Evolutionary conservation across 2,797 vertebrate genomes (phyloP).

Genomic region (Falco rusticolus): DNA sequence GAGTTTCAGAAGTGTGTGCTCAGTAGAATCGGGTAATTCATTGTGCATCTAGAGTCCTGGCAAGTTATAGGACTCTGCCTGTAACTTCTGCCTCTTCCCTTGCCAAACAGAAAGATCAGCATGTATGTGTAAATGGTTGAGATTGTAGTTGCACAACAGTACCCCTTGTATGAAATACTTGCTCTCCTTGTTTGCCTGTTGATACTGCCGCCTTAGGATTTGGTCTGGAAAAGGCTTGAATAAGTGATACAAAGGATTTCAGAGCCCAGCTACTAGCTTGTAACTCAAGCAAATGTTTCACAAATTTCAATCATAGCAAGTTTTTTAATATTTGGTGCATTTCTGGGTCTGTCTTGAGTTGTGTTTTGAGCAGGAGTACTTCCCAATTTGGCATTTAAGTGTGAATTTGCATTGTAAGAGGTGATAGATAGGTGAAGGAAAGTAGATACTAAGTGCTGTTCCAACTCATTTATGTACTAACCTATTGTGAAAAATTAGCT

Average conservation of each 20-base stretch:
- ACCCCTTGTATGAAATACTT: background rate
- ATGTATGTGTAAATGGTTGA: background rate
- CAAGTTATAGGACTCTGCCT: background rate
- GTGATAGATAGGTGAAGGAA: background rate
- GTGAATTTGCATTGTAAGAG: background rate
- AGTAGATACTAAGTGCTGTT: background rate
- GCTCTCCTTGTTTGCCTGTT: background rate
- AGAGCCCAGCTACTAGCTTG: background rate
- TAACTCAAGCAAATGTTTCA: background rate
- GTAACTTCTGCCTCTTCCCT: background rate
- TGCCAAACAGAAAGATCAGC: background rate
- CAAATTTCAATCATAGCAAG: background rate
- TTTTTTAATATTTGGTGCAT: background rate
- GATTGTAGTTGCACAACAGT: background rate
- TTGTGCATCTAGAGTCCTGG: background rate
- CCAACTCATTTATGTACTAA: background rate
- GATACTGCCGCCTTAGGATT: background rate
- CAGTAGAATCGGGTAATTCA: background rate
- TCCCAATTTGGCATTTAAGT: background rate
- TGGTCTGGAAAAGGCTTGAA: background rate
- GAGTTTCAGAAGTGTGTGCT: background rate
- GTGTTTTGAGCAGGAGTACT: background rate
- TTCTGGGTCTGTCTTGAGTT: background rate
- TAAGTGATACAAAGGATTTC: background rate
- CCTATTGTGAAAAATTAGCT: background rate